A percentile compares a stretch with the other conserved stretches of the same genome.
Conservation (phyloP, 2,888 invertebrate genomes). For the Maniola hyperantus region DNA sequence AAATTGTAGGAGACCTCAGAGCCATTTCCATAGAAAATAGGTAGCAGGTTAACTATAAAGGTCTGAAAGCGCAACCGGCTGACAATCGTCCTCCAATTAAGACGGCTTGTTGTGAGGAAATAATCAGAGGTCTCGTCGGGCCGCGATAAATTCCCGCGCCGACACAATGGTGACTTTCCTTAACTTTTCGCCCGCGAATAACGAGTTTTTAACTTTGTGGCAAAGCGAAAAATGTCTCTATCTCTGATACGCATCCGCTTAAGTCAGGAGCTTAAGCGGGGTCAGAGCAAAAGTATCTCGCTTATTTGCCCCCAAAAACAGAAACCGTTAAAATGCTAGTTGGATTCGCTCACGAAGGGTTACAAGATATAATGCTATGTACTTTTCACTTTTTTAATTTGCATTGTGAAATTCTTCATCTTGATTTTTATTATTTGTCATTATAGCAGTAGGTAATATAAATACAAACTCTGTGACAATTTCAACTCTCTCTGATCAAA, state of each 20-base stretch:
- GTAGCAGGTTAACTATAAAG: background rate
- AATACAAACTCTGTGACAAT: too few relatives aligned
- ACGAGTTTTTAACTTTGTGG: conserved; percentile 83
- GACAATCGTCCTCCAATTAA: conserved; percentile 45
- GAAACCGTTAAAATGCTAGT: too few relatives aligned
- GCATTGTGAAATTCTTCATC: too few relatives aligned
- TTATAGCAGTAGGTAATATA: too few relatives aligned
- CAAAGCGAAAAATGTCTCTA: conserved; percentile 80
- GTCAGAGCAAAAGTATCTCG: too few relatives aligned
- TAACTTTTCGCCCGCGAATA: conserved; percentile 77
- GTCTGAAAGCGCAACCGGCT: conserved; percentile 33
- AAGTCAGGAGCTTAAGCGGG: too few relatives aligned
- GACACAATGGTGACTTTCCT: conserved; percentile 72
- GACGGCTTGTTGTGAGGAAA: conserved; percentile 41
- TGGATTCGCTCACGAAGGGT: too few relatives aligned
- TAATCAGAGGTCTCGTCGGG: conserved; percentile 49
- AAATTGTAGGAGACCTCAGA: background rate
- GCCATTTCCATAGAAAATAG: background rate
- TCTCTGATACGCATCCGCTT: conserved; percentile 55
- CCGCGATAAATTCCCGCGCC: conserved; percentile 68
- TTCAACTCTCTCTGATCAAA: too few relatives aligned
- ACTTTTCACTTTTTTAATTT: too few relatives aligned
- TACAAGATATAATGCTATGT: too few relatives aligned
- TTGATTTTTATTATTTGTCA: too few relatives aligned
- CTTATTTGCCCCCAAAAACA: too few relatives aligned